Conservation (phyloP, 2,113 vertebrate species). For the Pheucticus melanocephalus region DNA sequence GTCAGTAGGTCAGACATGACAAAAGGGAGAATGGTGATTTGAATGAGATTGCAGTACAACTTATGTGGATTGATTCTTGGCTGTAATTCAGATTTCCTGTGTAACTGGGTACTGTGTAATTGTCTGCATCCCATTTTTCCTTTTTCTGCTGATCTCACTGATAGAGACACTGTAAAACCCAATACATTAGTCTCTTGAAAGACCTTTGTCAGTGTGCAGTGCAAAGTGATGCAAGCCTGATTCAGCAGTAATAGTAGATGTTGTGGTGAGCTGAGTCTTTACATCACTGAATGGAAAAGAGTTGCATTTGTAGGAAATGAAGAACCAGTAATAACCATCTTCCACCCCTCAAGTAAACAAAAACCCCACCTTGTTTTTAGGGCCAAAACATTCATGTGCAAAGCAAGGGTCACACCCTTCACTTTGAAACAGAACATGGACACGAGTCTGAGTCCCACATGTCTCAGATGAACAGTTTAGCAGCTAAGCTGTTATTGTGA, state of each 20-base stretch:
- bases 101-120: not conserved
- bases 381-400: not conserved
- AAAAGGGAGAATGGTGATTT: not conserved
- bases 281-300: not conserved
- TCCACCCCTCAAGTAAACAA: not conserved
- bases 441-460: accelerated
- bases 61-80: not conserved
- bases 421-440: not conserved
- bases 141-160: not conserved
- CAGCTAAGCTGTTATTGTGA: not conserved
- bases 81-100: not conserved
- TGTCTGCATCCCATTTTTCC: not conserved
- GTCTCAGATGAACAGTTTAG: not conserved
- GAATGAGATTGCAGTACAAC: not conserved
- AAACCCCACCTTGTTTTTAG: not conserved
- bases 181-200: not conserved
- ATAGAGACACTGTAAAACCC: not conserved
- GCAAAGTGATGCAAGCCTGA: not conserved
- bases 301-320: not conserved
- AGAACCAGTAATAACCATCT: not conserved
- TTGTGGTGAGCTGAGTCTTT: not conserved
- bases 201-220: not conserved
- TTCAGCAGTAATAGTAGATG: not conserved
- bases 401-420: not conserved
- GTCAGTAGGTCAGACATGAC: not conserved